Conservation (phyloP, 2,113 vertebrate genomes). For the Dicaeum eximium region DNA sequence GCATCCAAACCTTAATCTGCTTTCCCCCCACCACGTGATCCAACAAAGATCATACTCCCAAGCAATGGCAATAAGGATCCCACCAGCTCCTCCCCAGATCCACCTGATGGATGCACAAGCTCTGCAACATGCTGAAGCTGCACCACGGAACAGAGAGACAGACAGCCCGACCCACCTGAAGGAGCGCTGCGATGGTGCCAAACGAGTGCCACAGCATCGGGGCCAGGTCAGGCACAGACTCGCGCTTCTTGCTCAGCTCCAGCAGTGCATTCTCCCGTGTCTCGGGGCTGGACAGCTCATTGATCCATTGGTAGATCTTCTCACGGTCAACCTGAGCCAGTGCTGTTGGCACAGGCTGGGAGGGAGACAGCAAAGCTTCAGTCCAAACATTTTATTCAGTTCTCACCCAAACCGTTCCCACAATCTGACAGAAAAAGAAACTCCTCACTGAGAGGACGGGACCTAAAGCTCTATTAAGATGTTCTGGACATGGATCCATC, state of each 20-base stretch:
- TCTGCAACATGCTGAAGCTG: not conserved
- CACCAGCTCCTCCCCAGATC: not conserved
- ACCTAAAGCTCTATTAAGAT: not conserved
- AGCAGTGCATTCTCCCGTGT: constrained; percentile 93
- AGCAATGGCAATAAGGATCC: not conserved
- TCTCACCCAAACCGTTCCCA: not conserved
- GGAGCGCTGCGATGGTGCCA: constrained; percentile 92
- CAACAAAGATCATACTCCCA: not conserved
- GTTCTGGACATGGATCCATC: not conserved
- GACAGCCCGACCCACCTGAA: constrained; percentile 79
- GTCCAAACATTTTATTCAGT: not conserved
- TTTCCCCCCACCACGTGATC: not conserved
- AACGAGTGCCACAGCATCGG: constrained; percentile 99
- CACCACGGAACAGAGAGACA: accelerated
- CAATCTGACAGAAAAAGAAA: not conserved
- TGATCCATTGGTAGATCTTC: constrained; percentile 99
- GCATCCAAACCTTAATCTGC: not conserved
- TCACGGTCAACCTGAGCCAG: constrained; percentile 96
- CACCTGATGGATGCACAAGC: not conserved
- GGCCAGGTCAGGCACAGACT: constrained; percentile 94
- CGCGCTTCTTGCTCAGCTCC: constrained; percentile 96
- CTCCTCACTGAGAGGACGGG: not conserved
- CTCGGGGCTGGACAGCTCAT: constrained; percentile 95
- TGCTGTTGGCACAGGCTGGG: constrained; percentile 90
- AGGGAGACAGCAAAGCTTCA: constrained; percentile 22